Conservation (phyloP, 2,888 invertebrate genomes). For the Apotomis betuletana region DNA sequence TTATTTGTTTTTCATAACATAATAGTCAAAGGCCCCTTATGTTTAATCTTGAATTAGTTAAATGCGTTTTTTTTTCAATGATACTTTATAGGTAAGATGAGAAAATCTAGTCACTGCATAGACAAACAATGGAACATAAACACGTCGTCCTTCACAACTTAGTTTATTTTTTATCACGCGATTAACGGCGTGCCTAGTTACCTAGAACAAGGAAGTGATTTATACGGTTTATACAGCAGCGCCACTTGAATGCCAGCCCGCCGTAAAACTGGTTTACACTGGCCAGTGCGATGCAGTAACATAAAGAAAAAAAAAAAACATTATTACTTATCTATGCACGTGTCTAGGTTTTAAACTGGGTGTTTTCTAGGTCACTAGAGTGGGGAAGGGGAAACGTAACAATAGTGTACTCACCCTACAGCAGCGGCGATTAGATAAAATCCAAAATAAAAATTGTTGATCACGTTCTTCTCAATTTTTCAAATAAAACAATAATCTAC, state of each 20-base stretch:
- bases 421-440: constrained; percentile 23
- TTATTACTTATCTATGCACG: constrained; percentile 10
- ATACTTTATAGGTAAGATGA: too few species aligned
- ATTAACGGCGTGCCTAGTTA: constrained; percentile 36
- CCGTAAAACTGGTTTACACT: constrained; percentile 43
- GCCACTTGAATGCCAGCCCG: constrained; percentile 26
- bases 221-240: constrained; percentile 43
- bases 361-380: constrained; percentile 30
- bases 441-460: constrained; percentile 20
- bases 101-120: constrained; percentile 3
- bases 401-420: constrained; percentile 31
- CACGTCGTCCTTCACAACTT: constrained; percentile 14
- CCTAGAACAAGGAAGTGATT: constrained; percentile 52
- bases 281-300: constrained; percentile 22
- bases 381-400: constrained; percentile 13
- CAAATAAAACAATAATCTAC: constrained; percentile 16
- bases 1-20: too few species aligned
- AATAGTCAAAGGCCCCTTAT: too few species aligned
- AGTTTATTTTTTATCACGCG: constrained; percentile 36
- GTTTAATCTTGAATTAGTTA: too few species aligned
- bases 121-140: constrained; percentile 7
- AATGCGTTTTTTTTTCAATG: too few species aligned
- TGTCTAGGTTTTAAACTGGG: constrained; percentile 24
- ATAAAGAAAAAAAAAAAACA: constrained; percentile 25
- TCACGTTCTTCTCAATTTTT: constrained; percentile 21